Percentiles rank a stretch among this genome's conserved stretches.
phyloP scores from a whole-genome alignment of 1,140 invertebrate species.

The Drosophila trapezifrons region DNA sequence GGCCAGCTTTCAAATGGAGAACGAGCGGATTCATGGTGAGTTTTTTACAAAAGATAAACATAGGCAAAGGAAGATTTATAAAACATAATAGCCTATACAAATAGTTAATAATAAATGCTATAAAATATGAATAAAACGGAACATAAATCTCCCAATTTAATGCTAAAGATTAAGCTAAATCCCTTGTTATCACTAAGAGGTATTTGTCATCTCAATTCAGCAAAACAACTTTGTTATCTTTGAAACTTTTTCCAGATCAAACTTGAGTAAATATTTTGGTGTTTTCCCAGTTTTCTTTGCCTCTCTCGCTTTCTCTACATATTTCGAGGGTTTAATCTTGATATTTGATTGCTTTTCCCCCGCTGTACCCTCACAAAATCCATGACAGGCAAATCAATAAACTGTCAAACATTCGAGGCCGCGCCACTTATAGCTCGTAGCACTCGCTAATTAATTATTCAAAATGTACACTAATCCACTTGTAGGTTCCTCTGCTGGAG shows the following conservation, averaged over 20 bases:
- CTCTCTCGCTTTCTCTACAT: not conserved
- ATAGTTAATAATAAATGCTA: not conserved
- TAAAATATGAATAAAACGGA: not conserved
- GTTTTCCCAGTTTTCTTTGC: not conserved
- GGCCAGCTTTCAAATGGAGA: slow-evolving; percentile 86
- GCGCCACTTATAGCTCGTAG: not conserved
- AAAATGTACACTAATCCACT: slow-evolving; percentile 8
- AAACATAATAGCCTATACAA: not conserved
- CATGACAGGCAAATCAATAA: slow-evolving; percentile 47
- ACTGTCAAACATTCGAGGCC: slow-evolving; percentile 26
- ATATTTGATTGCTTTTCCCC: not conserved
- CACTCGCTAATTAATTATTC: slow-evolving; percentile 29
- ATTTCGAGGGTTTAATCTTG: not conserved
- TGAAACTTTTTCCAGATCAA: not conserved
- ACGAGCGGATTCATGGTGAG: slow-evolving; percentile 86
- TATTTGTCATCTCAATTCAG: not conserved
- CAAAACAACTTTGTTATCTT: not conserved
- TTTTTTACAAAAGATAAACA: not conserved
- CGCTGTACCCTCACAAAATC: not conserved
- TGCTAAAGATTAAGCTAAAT: not conserved
- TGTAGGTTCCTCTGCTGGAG: slow-evolving; percentile 59
- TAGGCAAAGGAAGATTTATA: not conserved
- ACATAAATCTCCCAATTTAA: not conserved
- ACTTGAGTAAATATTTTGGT: not conserved
- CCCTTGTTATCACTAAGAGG: not conserved